Evolutionary conservation across 2,888 invertebrate genomes (phyloP), one percentile per base, ranked within the genome.

Genomic region (Mystacides longicornis): DNA sequence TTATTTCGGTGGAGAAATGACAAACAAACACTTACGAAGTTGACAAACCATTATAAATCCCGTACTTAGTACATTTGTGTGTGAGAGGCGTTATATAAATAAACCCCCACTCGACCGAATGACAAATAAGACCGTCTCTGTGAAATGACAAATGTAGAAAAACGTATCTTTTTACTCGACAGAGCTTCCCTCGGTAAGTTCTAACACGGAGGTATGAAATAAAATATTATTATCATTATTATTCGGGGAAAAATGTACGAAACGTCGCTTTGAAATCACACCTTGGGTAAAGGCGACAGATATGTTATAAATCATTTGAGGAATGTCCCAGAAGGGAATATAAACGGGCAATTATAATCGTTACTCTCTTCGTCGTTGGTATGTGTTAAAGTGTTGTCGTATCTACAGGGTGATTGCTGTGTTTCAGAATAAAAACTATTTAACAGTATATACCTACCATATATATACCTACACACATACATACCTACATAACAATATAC

Each of bases 301-400:
- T 37, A 33, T 46, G 46, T 37, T 42, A 60, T 60, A 55, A 52
- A 60, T 60, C 59, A 60, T 60, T 45, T 23, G 22, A 22, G 59
- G 52, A 59, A 57, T 57, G 57, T 54, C 54, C 59, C 52, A 52
- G 55, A 52, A 43, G 51, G 52, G 59, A 60, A 60, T 56, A n/a
- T n/a, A 55, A 55, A 55, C 52, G 52, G 46, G 57, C 59, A 60
- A 60, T 60, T 60, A 60, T n/a, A n/a, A n/a, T n/a, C n/a, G n/a
- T n/a, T n/a, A n/a, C n/a, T n/a, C n/a, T n/a, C n/a, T n/a, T n/a
- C n/a, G n/a, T n/a, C n/a, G n/a, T n/a, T n/a, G n/a, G n/a, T n/a
- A n/a, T n/a, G n/a, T n/a, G n/a, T n/a, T n/a, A n/a, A n/a, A n/a
- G n/a, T n/a, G n/a, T n/a, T n/a, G n/a, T n/a, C n/a, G n/a, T n/a